Base-by-base conservation (phyloP, 1,140 invertebrate species). In the Gyrodactylus bullatarudis region DNA sequence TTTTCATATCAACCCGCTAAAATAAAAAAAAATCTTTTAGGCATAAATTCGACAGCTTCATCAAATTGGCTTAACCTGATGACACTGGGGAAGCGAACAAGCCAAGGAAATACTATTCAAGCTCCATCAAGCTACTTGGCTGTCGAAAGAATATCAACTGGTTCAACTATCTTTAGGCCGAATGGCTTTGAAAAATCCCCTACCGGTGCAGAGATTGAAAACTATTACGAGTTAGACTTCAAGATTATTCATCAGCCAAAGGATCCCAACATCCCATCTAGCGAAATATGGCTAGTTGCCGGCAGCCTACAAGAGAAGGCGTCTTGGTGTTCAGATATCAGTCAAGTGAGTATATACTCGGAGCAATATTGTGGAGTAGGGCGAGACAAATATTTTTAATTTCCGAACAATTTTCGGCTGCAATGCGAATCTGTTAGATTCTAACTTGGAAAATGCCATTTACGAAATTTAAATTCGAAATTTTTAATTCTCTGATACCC, bases 271-370 rank as follows among this genome's bases (percentile, higher is more conserved):
- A 75, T 84, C 79, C 77, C 84, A 75, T 78, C 84, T 1, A 83
- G 82, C 8, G 34, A 54, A n/a, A 85, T 91, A 23, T 88, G 89
- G 80, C 81, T 94, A 22, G 83, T 89, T 68, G 87, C 88, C 25
- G 85, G 87, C 20, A 87, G 87, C 1, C 83, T 86, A 70, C 86
- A 91, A 81, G 89, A 93, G 77, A 94, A 93, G 80, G 87, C 88
- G 16, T 89, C 89, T 0, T 94, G 90, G 90, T 89, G 90, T 75
- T 89, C 87, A 76, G 90, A 94, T 78, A 88, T 94, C 74, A 88
- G 87, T 75, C 86, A 87, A 82, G 85, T 85, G 76, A 76, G 74
- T 34, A 21, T 74, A 20, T 23, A 19, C 23, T 71, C 24, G 26
- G 22, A 1, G 24, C 22, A 8, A 54, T 54, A 20, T n/a, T n/a